Conservation (phyloP, 2,888 invertebrate species). For the Exocentrus adspersus region DNA sequence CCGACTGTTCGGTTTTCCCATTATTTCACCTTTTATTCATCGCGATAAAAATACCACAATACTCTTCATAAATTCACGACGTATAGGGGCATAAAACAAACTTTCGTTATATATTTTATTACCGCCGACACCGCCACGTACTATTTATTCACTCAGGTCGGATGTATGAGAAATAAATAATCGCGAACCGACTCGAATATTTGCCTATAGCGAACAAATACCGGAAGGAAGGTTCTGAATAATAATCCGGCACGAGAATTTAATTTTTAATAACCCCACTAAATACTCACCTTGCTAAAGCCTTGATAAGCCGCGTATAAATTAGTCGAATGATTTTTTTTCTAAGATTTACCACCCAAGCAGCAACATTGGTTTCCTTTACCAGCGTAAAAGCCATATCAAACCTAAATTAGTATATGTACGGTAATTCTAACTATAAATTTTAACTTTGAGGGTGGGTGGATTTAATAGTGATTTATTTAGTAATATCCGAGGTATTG, state of each 20-base stretch:
- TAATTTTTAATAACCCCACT: background rate
- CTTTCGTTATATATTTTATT: conserved; percentile 13
- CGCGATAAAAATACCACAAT: conserved; percentile 13
- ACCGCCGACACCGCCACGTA: conserved; percentile 1
- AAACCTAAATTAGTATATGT: too few species aligned
- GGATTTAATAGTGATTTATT: too few species aligned
- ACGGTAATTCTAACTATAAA: too few species aligned
- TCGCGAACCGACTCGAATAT: background rate
- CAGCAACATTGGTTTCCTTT: too few species aligned
- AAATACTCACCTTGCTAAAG: too few species aligned
- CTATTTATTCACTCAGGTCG: conserved; percentile 1
- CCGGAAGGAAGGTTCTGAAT: conserved; percentile 4
- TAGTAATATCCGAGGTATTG: too few species aligned
- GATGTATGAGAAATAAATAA: conserved; percentile 14
- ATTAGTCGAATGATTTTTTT: too few species aligned
- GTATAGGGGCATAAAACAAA: conserved; percentile 10
- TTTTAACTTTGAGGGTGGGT: too few species aligned
- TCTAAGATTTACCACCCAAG: too few species aligned
- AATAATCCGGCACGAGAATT: conserved; percentile 2
- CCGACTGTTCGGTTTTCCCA: background rate
- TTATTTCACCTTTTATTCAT: conserved; percentile 4
- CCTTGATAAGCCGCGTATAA: too few species aligned
- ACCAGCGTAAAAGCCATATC: too few species aligned
- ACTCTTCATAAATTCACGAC: conserved; percentile 9
- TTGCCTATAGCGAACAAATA: background rate